phyloP scores from a whole-genome alignment of 1,140 invertebrate species.

The Ladona fulva region DNA sequence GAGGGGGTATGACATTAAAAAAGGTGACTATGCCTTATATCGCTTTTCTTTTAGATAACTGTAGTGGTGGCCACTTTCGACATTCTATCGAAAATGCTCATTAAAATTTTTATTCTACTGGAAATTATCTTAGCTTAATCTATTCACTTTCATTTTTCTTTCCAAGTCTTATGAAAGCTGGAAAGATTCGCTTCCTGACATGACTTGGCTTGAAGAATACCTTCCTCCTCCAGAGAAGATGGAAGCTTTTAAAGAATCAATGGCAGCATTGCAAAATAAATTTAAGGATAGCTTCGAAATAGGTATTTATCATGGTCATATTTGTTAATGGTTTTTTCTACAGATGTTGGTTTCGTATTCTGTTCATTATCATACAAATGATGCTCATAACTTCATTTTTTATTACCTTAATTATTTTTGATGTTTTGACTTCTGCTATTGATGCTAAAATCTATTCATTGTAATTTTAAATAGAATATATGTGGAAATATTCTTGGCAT shows the following conservation, averaged over 20 bases:
- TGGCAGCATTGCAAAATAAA: constrained; percentile 59
- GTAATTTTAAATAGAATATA: no score
- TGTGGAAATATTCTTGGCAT: no score
- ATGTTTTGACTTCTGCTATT: no score
- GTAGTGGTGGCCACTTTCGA: constrained; percentile 25
- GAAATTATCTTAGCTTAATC: constrained; percentile 15
- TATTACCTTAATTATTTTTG: no score
- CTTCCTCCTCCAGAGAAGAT: constrained; percentile 73
- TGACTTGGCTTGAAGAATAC: constrained; percentile 78
- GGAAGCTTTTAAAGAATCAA: constrained; percentile 58
- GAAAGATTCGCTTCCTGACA: constrained; percentile 84
- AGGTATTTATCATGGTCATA: constrained; percentile 53
- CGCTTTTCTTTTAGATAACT: constrained; percentile 25
- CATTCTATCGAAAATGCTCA: background rate
- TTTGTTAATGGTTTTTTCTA: no score
- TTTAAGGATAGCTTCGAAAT: constrained; percentile 67
- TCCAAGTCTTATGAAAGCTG: constrained; percentile 88
- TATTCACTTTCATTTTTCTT: constrained; percentile 20
- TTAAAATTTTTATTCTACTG: background rate
- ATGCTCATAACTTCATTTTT: no score
- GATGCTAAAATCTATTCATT: no score
- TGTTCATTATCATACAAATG: no score
- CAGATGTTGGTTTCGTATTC: no score
- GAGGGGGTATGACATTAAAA: constrained; percentile 76
- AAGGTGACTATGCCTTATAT: constrained; percentile 51